Percentiles rank a stretch among this genome's conserved stretches.
Evolutionary conservation across 2,113 vertebrate species (phyloP).

Genomic region (Charina bottae): DNA sequence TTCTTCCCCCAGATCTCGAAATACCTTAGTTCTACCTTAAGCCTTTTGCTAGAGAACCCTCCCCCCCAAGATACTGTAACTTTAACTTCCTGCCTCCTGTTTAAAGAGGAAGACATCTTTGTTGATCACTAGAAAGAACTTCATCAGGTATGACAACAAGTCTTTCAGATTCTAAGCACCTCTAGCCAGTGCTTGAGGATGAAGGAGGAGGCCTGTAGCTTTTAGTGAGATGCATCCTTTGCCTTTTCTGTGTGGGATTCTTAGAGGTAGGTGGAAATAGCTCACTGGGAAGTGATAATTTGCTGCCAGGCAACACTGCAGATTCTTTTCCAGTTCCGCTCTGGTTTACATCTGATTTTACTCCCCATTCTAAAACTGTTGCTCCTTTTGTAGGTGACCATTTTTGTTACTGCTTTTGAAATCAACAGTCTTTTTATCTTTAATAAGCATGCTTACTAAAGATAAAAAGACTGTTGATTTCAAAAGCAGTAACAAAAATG

Average conservation of each 20-base stretch:
- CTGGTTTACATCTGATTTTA: conserved; percentile 60
- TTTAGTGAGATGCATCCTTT: conserved; percentile 12
- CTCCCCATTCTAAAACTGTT: conserved; percentile 19
- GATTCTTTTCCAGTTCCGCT: conserved; percentile 38
- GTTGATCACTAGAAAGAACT: neutral
- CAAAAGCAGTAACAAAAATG: conserved; percentile 35
- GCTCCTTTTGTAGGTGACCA: conserved; percentile 38
- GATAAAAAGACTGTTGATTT: conserved; percentile 9
- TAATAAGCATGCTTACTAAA: conserved; percentile 7
- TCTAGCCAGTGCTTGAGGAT: neutral
- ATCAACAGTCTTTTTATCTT: conserved; percentile 11
- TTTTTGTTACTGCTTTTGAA: conserved; percentile 31
- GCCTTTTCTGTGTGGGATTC: conserved; percentile 55
- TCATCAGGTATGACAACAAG: neutral
- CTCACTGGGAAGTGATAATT: conserved; percentile 61
- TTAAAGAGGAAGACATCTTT: conserved; percentile 9
- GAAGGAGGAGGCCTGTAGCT: conserved; percentile 17
- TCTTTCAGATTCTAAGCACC: neutral
- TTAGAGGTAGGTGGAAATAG: conserved; percentile 56
- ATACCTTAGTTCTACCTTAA: neutral
- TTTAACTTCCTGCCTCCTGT: neutral
- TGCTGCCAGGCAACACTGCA: conserved; percentile 68
- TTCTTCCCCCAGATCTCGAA: neutral
- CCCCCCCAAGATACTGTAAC: neutral
- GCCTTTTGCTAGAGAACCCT: neutral